Evolutionary conservation across 2,888 invertebrate genomes (phyloP), one percentile per base, ranked within the genome.

Genomic region (Aspidiotus rigidus): DNA sequence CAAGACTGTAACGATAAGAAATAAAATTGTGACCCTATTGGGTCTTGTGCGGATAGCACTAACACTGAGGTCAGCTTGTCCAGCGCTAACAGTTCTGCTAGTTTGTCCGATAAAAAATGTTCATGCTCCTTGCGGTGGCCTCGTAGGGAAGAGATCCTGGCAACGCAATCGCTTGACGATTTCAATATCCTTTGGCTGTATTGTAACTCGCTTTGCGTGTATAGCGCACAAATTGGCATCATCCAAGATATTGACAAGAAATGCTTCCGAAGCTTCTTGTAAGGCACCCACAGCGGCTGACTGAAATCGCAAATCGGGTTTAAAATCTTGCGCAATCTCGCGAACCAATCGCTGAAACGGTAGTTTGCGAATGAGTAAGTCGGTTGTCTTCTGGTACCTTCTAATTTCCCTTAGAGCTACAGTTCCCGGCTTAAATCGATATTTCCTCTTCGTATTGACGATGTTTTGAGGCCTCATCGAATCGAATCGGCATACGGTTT

Each of bases 211-310:
- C 78, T 85, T 85, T 73, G 85, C 89, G 75, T 89, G 88, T 73
- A 89, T 88, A 49, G 88, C 88, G 77, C 88, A 88, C 74, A 89
- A 78, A 76, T 89, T 89, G 40, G 88, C 89, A 75, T 88, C 87
- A 76, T 88, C 87, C 75, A 87, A 88, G 0, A 88, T 78, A 9
- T 87, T 86, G n/a, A 87, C 86, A 40, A 87, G 76, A 74, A 86
- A 82, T 73, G 83, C 82, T 76, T 86, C 80, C 74, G 84, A 81
- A 0, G 83, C 82, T 73, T 83, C 83, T 73, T 75, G 72, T 9
- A 72, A 39, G 9, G 72, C 72, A 60, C 66, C 62, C 8, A 72
- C 67, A 41, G 72, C 72, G 2, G 72, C 66, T 16, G 71, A 76
- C 73, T 80, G 79, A 75, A 80, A 79, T 39, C 79, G 74, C 41